Evolutionary conservation across 2,888 invertebrate species (phyloP), one percentile per base, ranked within the genome.

Genomic region (Campoletis raptor): DNA sequence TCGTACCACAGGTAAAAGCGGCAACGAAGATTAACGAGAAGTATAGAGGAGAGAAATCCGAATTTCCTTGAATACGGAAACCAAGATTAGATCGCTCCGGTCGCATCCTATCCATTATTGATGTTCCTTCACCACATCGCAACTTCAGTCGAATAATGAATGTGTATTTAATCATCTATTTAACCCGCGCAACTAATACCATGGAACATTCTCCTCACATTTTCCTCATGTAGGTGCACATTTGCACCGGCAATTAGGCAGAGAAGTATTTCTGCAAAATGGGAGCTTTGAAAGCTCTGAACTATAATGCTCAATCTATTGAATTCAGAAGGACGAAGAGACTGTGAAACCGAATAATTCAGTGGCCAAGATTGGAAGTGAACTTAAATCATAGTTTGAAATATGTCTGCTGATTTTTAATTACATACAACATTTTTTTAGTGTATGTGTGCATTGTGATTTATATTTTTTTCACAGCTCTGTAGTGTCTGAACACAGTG

Each of bases 71-170:
- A 66, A 81, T 18, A 54, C n/a, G 24, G 18, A 54, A 24, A 66
- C 37, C 40, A 10, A n/a, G 66, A 40, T 45, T 45, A 48, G 66
- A 66, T 73, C 48, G 37, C 52, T 76, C 79, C 2, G 21, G 21
- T 80, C 37, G 76, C 69, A 54, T 77, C 69, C 85, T 85, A 86
- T 87, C 86, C 79, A 87, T 87, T 87, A 88, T 88, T 85, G 86
- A 87, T 86, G 84, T 81, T 70, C 76, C 74, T 87, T 80, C 76
- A 67, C 42, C 42, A 42, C 42, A 76, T 73, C 64, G 8, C 82
- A 74, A 76, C 69, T 69, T n/a, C 48, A 80, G 73, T 37, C 70
- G 79, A 78, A 83, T 85, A 86, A 88, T 86, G 83, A 86, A 88
- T 86, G 86, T 86, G 87, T 88, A 83, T 81, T 87, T 77, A 79